Base-by-base conservation (phyloP, 2,888 invertebrate genomes). In the Stegana nigrithorax region DNA sequence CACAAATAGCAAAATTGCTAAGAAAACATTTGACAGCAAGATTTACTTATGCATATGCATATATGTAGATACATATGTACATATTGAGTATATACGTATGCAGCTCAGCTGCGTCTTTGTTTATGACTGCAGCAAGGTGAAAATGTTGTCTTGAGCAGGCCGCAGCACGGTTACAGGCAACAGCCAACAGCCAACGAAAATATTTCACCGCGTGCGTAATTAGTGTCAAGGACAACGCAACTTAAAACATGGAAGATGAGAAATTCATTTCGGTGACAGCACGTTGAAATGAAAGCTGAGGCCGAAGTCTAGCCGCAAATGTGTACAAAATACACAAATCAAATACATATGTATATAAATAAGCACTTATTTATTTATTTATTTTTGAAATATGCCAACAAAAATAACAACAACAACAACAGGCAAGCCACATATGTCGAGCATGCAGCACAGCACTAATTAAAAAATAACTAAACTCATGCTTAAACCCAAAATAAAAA, bases 191-290 rank as follows among this genome's bases (percentile, higher is more conserved):
- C 2, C 10, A 5, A 23, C 6, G 7, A 47, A 50, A 50, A 50
- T 23, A 45, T 47, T 47, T 47, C 2, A 32, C 19, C 17, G 14
- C 36, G 26, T 14, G 17, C 12, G 56, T 65, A 70, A 75, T 75
- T 75, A 73, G 74, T 75, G 75, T 70, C 75, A 75, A 78, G 78
- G 75, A 73, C 75, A 29, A 21, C 39, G 53, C 53, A 39, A 21
- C 56, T 25, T 21, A 47, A 12, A 44, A n/a, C 29, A 58, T 45
- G 29, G 58, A 45, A 21, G 27, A 45, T 57, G 32, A 36, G 39
- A 65, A 63, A 53, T 64, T 32, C 23, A 69, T 67, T 60, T 69
- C 65, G 67, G 56, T 67, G 65, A 70, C 45, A 61, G 59, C 53
- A 5, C 39, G 10, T 14, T 17, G 17, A n/a, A n/a, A n/a, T n/a